Evolutionary conservation across 2,797 vertebrate species (phyloP).

Genomic region (Chiloscyllium punctatum): DNA sequence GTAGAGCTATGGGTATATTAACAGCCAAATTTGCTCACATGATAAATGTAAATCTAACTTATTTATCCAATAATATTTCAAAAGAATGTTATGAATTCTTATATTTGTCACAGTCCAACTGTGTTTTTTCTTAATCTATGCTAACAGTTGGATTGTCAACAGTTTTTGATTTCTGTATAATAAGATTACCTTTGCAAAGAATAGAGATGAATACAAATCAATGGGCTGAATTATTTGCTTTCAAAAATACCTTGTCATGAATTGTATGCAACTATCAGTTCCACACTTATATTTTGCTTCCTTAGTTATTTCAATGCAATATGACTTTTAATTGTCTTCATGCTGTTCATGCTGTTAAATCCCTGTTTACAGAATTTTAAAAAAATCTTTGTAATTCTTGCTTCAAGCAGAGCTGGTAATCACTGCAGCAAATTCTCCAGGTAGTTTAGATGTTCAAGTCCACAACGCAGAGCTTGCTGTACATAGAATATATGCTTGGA

Average conservation of each 20-base stretch:
- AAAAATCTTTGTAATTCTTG: background rate
- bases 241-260: background rate
- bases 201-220: background rate
- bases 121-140: background rate
- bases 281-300: background rate
- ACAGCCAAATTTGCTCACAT: background rate
- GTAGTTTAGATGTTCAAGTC: background rate
- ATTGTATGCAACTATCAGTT: background rate
- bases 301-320: slow-evolving; percentile 13
- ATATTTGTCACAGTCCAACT: background rate
- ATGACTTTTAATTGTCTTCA: background rate
- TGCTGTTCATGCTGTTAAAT: slow-evolving; percentile 1
- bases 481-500: background rate
- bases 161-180: slow-evolving; percentile 2
- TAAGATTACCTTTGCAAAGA: background rate
- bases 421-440: background rate
- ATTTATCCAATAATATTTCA: background rate
- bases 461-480: background rate
- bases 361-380: background rate
- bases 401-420: background rate
- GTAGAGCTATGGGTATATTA: background rate
- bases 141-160: background rate
- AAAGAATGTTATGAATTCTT: background rate
- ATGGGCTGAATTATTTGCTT: background rate
- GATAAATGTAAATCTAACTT: background rate